These are phyloP conservation scores for Sebastes taczanowskii DNA, from an alignment of 2,797 vertebrate genomes.

Conservation along the genomic window DNA sequence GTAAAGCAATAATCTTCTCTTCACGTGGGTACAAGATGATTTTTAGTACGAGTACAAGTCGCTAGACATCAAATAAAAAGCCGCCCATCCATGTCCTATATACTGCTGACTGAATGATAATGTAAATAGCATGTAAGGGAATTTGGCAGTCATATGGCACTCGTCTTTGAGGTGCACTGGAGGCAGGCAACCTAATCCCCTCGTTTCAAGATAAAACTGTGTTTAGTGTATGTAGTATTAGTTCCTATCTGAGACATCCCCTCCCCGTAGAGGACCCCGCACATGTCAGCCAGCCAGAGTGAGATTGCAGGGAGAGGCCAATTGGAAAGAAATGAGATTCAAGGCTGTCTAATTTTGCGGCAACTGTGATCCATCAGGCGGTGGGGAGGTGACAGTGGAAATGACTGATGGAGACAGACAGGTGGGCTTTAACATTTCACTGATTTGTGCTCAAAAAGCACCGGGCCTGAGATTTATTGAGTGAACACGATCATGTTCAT, in stretches of 20 bases:
- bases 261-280: constrained; percentile 57
- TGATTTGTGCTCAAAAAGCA: constrained; percentile 99
- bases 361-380: constrained; percentile 99
- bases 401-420: constrained; percentile 99
- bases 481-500: constrained; percentile 94
- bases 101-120: constrained; percentile 79
- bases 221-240: constrained; percentile 78
- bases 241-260: constrained; percentile 71
- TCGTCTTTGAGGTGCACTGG: constrained; percentile 79
- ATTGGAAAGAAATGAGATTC: constrained; percentile 99
- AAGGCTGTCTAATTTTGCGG: constrained; percentile 99
- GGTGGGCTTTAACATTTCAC: constrained; percentile 99
- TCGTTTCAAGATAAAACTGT: constrained; percentile 78
- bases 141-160: constrained; percentile 73
- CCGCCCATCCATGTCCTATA: constrained; percentile 72
- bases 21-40: constrained; percentile 53
- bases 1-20: constrained; percentile 67
- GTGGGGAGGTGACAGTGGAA: constrained; percentile 98
- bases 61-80: constrained; percentile 74
- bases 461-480: constrained; percentile 90
- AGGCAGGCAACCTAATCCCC: constrained; percentile 77
- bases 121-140: constrained; percentile 79
- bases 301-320: constrained; percentile 93
- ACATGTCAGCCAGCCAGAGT: constrained; percentile 84
- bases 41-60: constrained; percentile 69